A percentile compares a stretch with the other conserved stretches of the same genome.
phyloP scores from a whole-genome alignment of 2,113 vertebrate genomes.

The Mungos mungo region DNA sequence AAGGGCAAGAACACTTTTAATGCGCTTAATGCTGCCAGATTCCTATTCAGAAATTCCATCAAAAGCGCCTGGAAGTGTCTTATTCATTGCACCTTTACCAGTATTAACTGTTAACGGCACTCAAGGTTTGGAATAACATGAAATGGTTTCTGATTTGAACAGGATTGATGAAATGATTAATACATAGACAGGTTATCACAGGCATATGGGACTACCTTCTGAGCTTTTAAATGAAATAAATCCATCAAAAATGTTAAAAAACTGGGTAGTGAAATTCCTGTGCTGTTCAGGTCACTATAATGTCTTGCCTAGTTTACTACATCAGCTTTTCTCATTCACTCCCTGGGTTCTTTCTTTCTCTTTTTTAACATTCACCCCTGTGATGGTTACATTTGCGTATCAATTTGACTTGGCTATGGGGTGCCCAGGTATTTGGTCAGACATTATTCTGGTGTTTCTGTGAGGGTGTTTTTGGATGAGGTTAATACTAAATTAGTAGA shows the following conservation, averaged over 20 bases:
- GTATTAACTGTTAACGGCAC: not conserved
- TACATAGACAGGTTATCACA: not conserved
- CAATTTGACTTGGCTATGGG: not conserved
- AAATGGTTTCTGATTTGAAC: constrained; percentile 31
- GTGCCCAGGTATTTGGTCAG: not conserved
- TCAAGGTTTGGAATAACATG: not conserved
- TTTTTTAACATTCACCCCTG: not conserved
- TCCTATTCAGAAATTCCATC: not conserved
- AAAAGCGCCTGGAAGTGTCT: not conserved
- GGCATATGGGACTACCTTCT: not conserved
- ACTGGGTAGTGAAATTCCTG: not conserved
- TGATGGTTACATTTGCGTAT: not conserved
- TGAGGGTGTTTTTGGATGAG: not conserved
- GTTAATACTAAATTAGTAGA: not conserved
- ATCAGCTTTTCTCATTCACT: not conserved
- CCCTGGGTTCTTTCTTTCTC: not conserved
- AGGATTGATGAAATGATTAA: not conserved
- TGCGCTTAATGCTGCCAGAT: not conserved
- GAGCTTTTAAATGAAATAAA: not conserved
- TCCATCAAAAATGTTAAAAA: not conserved
- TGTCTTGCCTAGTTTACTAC: not conserved
- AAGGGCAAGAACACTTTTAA: not conserved
- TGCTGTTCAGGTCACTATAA: not conserved
- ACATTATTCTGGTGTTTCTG: not conserved
- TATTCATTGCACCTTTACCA: not conserved